phyloP scores from a whole-genome alignment of 2,113 vertebrate genomes.

The Recurvirostra avosetta region DNA sequence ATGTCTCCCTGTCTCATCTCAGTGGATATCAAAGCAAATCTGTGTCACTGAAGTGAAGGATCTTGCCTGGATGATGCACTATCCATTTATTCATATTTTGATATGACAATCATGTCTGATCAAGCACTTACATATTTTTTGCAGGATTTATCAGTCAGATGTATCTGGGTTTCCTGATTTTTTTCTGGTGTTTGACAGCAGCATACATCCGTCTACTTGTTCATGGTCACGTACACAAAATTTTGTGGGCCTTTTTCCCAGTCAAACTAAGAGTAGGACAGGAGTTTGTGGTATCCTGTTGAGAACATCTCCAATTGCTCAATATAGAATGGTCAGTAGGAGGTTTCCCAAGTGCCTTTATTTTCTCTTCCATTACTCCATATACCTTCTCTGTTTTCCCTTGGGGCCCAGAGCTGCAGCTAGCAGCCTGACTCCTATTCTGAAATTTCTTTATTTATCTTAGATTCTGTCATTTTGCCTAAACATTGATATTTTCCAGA shows the following conservation, averaged over 20 bases:
- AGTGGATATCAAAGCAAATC: not conserved
- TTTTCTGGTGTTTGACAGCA: not conserved
- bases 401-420: not conserved
- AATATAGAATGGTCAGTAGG: not conserved
- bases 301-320: not conserved
- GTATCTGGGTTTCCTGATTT: not conserved
- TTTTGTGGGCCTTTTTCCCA: not conserved
- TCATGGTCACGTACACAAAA: not conserved
- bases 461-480: not conserved
- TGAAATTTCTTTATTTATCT: not conserved
- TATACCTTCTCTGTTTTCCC: not conserved
- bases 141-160: not conserved
- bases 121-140: not conserved
- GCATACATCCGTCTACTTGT: not conserved
- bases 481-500: conserved; percentile 27
- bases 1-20: not conserved
- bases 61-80: not conserved
- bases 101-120: not conserved
- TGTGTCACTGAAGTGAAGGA: not conserved
- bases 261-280: not conserved
- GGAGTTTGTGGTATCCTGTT: not conserved
- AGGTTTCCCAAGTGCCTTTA: not conserved
- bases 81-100: not conserved
- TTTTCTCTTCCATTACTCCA: not conserved
- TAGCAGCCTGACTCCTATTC: not conserved